Evolutionary conservation across 2,797 vertebrate genomes (phyloP).

Genomic region (Emys orbicularis): DNA sequence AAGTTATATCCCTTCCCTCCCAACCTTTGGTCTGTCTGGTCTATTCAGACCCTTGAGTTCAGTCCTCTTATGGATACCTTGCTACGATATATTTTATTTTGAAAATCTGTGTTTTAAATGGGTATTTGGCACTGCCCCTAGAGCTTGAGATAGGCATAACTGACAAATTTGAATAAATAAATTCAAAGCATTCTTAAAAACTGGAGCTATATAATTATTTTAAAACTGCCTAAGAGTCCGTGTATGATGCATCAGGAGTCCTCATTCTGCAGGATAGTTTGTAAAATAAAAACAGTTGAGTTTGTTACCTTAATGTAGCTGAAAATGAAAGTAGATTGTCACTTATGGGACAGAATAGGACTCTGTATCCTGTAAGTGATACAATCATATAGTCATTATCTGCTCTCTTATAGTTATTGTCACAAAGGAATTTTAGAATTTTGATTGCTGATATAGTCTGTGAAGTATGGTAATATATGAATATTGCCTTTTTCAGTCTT

Average conservation of each 20-base stretch:
- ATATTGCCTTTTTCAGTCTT: too few relatives aligned
- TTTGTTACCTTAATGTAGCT: not conserved
- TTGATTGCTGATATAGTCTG: too few relatives aligned
- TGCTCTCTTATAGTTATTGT: too few relatives aligned
- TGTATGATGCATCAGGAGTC: not conserved
- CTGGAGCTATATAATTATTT: not conserved
- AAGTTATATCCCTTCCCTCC: rapidly evolving
- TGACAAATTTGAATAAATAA: not conserved
- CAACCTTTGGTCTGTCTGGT: not conserved
- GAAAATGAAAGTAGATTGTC: not conserved
- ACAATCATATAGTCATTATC: too few relatives aligned
- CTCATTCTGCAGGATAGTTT: not conserved
- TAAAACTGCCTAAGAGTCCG: not conserved
- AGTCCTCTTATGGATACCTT: not conserved
- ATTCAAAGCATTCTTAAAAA: not conserved
- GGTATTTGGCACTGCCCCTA: not conserved
- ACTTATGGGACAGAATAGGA: not conserved
- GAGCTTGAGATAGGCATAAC: not conserved
- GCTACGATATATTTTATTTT: not conserved
- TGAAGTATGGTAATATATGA: too few relatives aligned
- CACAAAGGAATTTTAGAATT: too few relatives aligned
- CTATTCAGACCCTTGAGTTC: not conserved
- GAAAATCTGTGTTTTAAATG: not conserved
- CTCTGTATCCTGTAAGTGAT: too few relatives aligned
- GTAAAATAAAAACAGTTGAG: not conserved